Evolutionary conservation across 2,113 vertebrate genomes (phyloP).

Genomic region (Brachypteracias leptosomus): DNA sequence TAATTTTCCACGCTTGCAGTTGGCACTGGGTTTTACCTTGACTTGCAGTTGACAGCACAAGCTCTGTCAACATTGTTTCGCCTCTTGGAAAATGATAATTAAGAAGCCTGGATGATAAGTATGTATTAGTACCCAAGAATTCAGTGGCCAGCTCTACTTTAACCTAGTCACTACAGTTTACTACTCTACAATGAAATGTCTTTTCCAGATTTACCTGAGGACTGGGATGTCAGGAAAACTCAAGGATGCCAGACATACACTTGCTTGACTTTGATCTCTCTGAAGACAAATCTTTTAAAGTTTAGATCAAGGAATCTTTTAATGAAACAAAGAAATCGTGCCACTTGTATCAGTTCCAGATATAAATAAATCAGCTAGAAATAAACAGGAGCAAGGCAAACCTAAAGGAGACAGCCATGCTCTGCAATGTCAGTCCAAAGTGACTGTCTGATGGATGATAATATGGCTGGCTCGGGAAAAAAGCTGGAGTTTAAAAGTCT

Average conservation of each 20-base stretch:
- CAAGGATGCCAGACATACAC: not conserved
- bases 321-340: constrained; percentile 49
- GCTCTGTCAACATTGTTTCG: not conserved
- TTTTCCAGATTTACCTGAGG: not conserved
- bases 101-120: not conserved
- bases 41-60: not conserved
- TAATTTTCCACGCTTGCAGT: constrained; percentile 52
- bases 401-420: not conserved
- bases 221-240: not conserved
- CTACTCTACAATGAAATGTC: not conserved
- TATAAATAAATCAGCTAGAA: constrained; percentile 65
- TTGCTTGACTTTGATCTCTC: constrained; percentile 44
- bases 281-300: constrained; percentile 48
- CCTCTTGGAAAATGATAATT: constrained; percentile 10
- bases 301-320: constrained; percentile 58
- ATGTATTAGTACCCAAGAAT: not conserved
- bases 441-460: constrained; percentile 45
- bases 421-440: constrained; percentile 51
- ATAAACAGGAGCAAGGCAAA: constrained; percentile 49
- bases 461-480: not conserved
- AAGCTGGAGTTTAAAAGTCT: constrained; percentile 21
- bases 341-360: constrained; percentile 31
- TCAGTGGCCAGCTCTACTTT: not conserved
- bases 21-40: constrained; percentile 11
- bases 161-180: not conserved